These are phyloP conservation scores for Drosophila gunungcola DNA, from an alignment of 1,140 invertebrate species.

Conservation along the genomic window DNA sequence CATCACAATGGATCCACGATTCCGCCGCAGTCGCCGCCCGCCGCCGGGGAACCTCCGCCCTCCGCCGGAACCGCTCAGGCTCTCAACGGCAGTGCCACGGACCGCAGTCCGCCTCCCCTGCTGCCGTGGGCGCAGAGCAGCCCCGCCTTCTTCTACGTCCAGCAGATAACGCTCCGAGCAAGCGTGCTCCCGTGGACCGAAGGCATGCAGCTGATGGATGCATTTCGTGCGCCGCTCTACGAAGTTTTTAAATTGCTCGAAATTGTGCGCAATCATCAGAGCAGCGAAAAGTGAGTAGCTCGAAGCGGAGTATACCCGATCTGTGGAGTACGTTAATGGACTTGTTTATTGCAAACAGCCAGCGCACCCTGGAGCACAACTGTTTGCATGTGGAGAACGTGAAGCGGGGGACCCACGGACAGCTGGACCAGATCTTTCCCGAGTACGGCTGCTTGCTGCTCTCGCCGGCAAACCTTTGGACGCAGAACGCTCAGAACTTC, in stretches of 20 bases:
- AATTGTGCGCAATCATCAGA: slow-evolving; percentile 93
- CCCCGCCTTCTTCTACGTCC: slow-evolving; percentile 91
- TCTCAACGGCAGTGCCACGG: slow-evolving; percentile 51
- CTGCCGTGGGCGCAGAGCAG: slow-evolving; percentile 86
- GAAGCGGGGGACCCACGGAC: slow-evolving; percentile 86
- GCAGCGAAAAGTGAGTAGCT: slow-evolving; percentile 88
- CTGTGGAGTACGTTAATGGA: slow-evolving; percentile 35
- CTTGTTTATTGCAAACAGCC: slow-evolving; percentile 84
- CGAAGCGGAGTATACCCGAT: neutral
- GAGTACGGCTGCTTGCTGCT: slow-evolving; percentile 96
- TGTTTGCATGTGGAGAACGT: slow-evolving; percentile 95
- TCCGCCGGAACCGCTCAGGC: slow-evolving; percentile 3
- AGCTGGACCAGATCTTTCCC: slow-evolving; percentile 89
- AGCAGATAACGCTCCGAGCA: slow-evolving; percentile 90
- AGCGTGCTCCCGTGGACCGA: slow-evolving; percentile 94
- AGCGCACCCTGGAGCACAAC: slow-evolving; percentile 90
- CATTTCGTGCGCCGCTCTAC: slow-evolving; percentile 93
- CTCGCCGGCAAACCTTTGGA: slow-evolving; percentile 97
- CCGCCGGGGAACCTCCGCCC: slow-evolving; percentile 1
- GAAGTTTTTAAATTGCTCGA: slow-evolving; percentile 95
- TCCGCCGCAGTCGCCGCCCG: neutral
- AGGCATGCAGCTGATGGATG: slow-evolving; percentile 93
- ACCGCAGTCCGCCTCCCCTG: slow-evolving; percentile 11
- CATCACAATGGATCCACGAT: slow-evolving; percentile 44
- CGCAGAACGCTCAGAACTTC: slow-evolving; percentile 91